Percentiles rank a stretch among this genome's conserved stretches.
These are phyloP conservation scores for Delichon dasypus DNA, from an alignment of 2,797 vertebrate genomes.

Conservation along the genomic window DNA sequence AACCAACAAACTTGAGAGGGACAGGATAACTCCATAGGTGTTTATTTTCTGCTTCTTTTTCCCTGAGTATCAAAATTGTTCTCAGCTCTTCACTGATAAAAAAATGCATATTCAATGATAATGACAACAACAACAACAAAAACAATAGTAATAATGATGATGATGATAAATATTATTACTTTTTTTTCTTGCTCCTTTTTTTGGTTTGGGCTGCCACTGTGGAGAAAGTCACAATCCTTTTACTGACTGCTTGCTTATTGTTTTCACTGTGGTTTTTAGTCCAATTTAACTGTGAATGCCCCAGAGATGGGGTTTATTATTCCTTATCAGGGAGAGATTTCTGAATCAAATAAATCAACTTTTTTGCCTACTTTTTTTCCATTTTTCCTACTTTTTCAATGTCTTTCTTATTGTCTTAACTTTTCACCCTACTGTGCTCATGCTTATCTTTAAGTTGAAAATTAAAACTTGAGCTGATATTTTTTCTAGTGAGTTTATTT, in stretches of 20 bases:
- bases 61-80: neutral
- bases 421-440: neutral
- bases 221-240: neutral
- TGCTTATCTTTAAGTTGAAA: neutral
- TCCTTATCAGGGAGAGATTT: neutral
- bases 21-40: rapidly evolving
- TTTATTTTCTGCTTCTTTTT: neutral
- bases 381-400: neutral
- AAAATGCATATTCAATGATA: neutral
- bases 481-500: neutral
- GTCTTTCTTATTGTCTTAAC: neutral
- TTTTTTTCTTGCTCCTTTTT: neutral
- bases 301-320: neutral
- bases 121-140: too few species aligned
- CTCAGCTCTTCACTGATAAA: neutral
- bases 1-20: neutral
- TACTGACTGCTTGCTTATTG: neutral
- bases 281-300: neutral
- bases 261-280: neutral
- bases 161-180: too few species aligned
- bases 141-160: too few species aligned
- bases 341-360: neutral
- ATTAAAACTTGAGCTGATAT: neutral
- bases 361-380: neutral
- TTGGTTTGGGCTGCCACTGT: neutral